Evolutionary conservation across 1,140 invertebrate species (phyloP).

Genomic region (Calliphora vicina): DNA sequence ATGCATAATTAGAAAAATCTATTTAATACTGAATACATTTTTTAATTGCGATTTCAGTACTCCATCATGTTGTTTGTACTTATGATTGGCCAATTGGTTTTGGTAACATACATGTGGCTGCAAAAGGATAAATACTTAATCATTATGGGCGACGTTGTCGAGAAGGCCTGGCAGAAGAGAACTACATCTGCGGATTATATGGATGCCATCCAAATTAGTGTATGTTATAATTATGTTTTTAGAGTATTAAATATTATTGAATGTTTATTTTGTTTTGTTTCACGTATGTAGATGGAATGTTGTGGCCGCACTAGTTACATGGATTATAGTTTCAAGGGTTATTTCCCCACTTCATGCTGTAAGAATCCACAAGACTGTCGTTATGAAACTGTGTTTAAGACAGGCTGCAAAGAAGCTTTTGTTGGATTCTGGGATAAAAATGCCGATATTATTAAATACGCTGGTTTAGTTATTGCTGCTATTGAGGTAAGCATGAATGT

Average conservation of each 20-base stretch:
- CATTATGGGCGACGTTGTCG: conserved; percentile 63
- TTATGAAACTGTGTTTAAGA: conserved; percentile 58
- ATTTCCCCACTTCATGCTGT: conserved; percentile 64
- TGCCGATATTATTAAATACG: conserved; percentile 69
- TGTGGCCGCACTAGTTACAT: conserved; percentile 67
- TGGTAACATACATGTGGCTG: conserved; percentile 69
- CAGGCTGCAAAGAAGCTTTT: conserved; percentile 64
- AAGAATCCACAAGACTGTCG: conserved; percentile 62
- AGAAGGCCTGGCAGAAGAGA: conserved; percentile 54
- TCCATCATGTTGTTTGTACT: conserved; percentile 71
- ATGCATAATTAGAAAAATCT: too few relatives aligned
- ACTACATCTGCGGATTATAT: conserved; percentile 61
- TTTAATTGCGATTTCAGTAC: conserved; percentile 66
- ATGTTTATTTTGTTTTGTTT: conserved; percentile 43
- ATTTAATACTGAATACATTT: too few relatives aligned
- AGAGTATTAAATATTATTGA: background rate
- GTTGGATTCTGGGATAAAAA: conserved; percentile 64
- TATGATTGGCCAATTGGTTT: conserved; percentile 71
- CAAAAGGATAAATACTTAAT: conserved; percentile 65
- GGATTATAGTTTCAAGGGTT: conserved; percentile 63
- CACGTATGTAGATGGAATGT: conserved; percentile 67
- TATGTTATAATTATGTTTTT: conserved; percentile 35
- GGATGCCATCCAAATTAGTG: conserved; percentile 65
- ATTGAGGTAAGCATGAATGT: conserved; percentile 68
- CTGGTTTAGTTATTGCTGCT: conserved; percentile 73